phyloP scores from a whole-genome alignment of 2,888 invertebrate species.

The Creontiades dilutus region DNA sequence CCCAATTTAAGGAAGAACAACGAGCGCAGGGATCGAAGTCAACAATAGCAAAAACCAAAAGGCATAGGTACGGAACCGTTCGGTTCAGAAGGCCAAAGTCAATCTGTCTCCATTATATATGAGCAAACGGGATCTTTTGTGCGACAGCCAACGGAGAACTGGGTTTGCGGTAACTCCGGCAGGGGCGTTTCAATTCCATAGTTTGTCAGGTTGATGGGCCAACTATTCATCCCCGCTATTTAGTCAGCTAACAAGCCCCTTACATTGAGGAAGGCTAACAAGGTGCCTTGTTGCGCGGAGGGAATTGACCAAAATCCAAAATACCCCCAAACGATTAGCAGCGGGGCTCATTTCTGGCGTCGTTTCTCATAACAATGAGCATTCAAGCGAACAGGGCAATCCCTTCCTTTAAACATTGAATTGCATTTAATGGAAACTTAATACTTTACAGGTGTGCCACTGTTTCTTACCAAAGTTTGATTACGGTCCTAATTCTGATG shows the following conservation, averaged over 20 bases:
- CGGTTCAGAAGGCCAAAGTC: conserved; percentile 36
- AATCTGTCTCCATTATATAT: conserved; percentile 55
- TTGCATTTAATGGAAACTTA: too few species aligned
- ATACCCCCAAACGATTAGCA: neutral
- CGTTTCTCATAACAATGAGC: neutral
- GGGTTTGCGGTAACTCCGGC: conserved; percentile 41
- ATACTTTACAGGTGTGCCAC: too few species aligned
- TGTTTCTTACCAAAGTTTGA: too few species aligned
- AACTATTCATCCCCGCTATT: conserved; percentile 57
- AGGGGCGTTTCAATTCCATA: conserved; percentile 52
- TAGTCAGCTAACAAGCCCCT: conserved; percentile 51
- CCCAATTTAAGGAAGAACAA: neutral
- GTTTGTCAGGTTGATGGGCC: conserved; percentile 52
- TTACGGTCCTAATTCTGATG: too few species aligned
- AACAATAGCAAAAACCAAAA: neutral
- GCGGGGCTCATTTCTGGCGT: neutral
- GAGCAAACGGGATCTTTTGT: conserved; percentile 50
- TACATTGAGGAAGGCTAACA: conserved; percentile 2
- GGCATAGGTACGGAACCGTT: neutral
- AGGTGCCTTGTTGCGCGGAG: conserved; percentile 36
- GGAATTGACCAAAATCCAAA: conserved; percentile 8
- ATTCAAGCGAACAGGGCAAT: neutral
- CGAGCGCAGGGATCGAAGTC: neutral
- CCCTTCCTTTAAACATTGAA: too few species aligned
- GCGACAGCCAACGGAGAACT: conserved; percentile 28